Base-by-base conservation (phyloP, 1,140 invertebrate species). In the Ruditapes philippinarum region DNA sequence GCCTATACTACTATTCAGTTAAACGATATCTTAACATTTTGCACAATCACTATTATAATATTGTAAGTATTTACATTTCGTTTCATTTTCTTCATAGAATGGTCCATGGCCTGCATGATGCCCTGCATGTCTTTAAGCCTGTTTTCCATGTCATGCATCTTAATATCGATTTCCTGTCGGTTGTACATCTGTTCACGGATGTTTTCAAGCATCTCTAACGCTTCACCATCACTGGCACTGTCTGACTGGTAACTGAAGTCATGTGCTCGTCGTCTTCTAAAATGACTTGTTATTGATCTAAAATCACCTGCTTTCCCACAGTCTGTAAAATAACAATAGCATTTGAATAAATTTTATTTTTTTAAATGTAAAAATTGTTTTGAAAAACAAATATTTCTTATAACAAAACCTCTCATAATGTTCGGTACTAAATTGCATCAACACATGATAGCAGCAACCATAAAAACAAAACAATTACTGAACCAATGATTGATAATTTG, bases 241-340 rank as follows among this genome's bases (percentile, higher is more conserved):
- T 81, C 78, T 14, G 76, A 42, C 40, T 81, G 62, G 36, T 82
- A 89, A 17, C 40, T 70, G 28, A 70, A 82, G 0, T 82, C 68
- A 4, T 57, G 42, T 1, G 78, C 25, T n/a, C 60, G 28, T n/a
- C 84, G 40, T n/a, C 62, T 42, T 51, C 80, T 65, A 76, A 89
- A 89, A 33, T 89, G 87, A 31, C 79, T 89, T 17, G 87, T 89
- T 22, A 89, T 89, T 31, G 87, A 89, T 25, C 79, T 28, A 42
- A 89, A 89, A 38, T 89, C 87, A n/a, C 87, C 87, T 1, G 87
- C 62, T 54, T 89, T 81, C n/a, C 80, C 80, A 54, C 87, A 89
- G 38, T 89, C 87, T 89, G 28, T 33, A 89, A 54, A 1, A n/a
- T n/a, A n/a, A n/a, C n/a, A n/a, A n/a, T n/a, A n/a, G n/a, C n/a